Conservation (phyloP, 2,888 invertebrate genomes). For the Mechanitis messenoides region DNA sequence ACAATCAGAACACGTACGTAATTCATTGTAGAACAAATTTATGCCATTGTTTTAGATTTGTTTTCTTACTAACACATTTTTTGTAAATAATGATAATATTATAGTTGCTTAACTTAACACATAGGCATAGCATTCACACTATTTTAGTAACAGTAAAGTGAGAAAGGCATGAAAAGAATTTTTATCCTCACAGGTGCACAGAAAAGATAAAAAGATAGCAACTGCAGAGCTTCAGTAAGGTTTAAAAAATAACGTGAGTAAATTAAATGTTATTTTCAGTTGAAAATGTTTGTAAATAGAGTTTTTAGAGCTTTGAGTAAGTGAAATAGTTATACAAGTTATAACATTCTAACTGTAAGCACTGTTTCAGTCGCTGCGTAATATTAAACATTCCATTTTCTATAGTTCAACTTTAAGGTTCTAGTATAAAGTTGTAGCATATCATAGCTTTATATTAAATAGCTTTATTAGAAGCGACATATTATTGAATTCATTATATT, state of each 20-base stretch:
- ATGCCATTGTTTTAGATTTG: background rate
- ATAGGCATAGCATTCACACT: constrained; percentile 1
- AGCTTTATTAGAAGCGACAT: too few species aligned
- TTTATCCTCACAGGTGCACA: constrained; percentile 62
- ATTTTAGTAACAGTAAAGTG: constrained; percentile 8
- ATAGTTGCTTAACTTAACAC: background rate
- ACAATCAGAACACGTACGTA: constrained; percentile 79
- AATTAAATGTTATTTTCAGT: constrained; percentile 23
- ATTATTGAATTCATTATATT: too few species aligned
- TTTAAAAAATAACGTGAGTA: constrained; percentile 52
- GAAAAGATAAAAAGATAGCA: constrained; percentile 68
- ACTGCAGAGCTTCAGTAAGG: constrained; percentile 44
- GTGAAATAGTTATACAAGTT: constrained; percentile 13
- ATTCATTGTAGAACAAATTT: constrained; percentile 34
- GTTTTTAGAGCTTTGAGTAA: background rate
- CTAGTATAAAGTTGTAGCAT: too few species aligned
- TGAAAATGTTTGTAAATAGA: background rate
- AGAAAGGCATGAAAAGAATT: constrained; percentile 34
- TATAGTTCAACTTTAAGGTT: too few species aligned
- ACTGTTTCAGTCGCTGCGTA: background rate
- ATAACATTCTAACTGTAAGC: constrained; percentile 8
- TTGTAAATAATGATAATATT: background rate
- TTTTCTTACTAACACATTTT: background rate
- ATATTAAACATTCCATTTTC: background rate
- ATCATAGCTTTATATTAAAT: too few species aligned